Evolutionary conservation across 2,113 vertebrate species (phyloP), one percentile per base, ranked within the genome.

Genomic region (Cairina moschata): DNA sequence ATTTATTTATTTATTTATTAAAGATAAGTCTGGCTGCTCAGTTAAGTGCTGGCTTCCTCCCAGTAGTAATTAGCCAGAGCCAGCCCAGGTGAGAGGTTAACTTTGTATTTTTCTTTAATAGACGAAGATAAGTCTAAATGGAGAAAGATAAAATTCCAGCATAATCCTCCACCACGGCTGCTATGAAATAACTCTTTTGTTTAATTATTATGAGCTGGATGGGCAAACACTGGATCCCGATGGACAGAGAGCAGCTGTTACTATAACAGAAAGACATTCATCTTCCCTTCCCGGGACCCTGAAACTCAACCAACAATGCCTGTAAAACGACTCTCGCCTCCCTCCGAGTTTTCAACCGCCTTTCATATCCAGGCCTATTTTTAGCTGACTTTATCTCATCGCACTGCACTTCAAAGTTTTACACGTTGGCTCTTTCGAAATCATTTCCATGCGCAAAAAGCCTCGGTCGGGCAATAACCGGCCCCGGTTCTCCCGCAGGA

Each of bases 231-330:
- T 73, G 87, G 90, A 92, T 97, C 91, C 76, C 78, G 92, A 98
- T 80, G 96, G 98, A 98, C 98, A 97, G 97, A 95, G 97, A 97
- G 96, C 98, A 98, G 98, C 98, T 98, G 98, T 95, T 96, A 82
- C 96, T 94, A 18, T 73, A 97, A 97, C 96, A 98, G 95, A 96
- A 97, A 97, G 88, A 97, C 96, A 97, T 96, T 97, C 95, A 97
- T 96, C 93, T 96, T 86, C 90, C 94, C 83, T 94, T 46, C 96
- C 85, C 69, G 1, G 95, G 93, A 97, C 97, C 96, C 97, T 91
- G 91, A 98, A 98, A 98, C 23, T 92, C 93, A 96, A 91, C 88
- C 96, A 97, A 96, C 97, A 97, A 97, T 96, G 93, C 92, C 88
- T 84, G 91, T 95, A 97, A 97, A 97, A 92, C 6, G 71, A 96